Conservation (phyloP, 2,797 vertebrate genomes). For the Eupleurogrammus muticus region DNA sequence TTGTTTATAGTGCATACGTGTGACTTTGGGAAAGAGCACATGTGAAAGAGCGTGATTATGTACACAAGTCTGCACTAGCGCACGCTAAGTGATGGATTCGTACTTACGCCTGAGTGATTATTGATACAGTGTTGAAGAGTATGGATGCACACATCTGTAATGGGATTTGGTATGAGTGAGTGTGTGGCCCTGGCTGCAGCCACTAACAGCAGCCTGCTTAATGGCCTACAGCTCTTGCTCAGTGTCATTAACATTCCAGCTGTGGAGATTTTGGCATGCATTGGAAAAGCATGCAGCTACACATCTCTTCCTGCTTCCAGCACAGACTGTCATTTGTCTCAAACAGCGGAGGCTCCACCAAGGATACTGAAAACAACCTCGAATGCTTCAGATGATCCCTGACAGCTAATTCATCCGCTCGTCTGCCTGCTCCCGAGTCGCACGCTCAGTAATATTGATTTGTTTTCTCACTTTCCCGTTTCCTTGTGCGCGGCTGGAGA, state of each 20-base stretch:
- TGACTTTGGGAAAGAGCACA: conserved; percentile 24
- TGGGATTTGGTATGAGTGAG: neutral
- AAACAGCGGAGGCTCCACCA: conserved; percentile 16
- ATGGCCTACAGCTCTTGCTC: conserved; percentile 66
- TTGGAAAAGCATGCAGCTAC: conserved; percentile 74
- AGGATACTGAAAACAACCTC: conserved; percentile 44
- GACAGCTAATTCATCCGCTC: conserved; percentile 43
- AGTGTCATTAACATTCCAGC: conserved; percentile 84
- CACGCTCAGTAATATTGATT: conserved; percentile 23
- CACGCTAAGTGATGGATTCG: neutral
- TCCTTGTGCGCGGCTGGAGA: neutral
- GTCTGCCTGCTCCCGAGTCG: conserved; percentile 38
- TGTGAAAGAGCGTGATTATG: neutral
- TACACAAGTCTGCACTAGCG: neutral
- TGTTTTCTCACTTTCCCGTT: conserved; percentile 30
- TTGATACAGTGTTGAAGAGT: neutral
- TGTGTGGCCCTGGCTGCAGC: conserved; percentile 40
- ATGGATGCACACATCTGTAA: neutral
- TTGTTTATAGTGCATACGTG: conserved; percentile 36
- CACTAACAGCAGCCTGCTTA: conserved; percentile 18
- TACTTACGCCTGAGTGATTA: neutral
- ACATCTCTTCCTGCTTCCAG: conserved; percentile 34
- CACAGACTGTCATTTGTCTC: conserved; percentile 29
- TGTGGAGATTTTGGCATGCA: conserved; percentile 72
- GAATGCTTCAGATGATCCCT: conserved; percentile 22